Evolutionary conservation across 2,888 invertebrate species (phyloP).

Genomic region (Argyresthia goedartella): DNA sequence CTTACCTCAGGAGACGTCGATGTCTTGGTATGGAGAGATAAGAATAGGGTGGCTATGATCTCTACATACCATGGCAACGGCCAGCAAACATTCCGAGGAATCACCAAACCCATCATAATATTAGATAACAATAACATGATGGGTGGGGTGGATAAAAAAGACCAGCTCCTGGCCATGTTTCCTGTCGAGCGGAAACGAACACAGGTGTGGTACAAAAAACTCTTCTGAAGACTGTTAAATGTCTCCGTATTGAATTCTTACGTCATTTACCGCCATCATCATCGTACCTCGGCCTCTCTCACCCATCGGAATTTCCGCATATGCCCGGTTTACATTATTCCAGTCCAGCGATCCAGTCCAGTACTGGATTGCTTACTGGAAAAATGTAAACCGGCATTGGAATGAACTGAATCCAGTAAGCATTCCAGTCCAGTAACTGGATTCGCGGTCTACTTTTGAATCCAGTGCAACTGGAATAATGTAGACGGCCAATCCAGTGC

Average conservation of each 20-base stretch:
- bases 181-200: slow-evolving; percentile 17
- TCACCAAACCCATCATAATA: slow-evolving; percentile 13
- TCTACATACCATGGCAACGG: slow-evolving; percentile 5
- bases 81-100: neutral
- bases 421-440: no score
- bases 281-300: neutral
- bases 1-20: slow-evolving; percentile 11
- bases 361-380: no score
- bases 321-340: no score
- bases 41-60: slow-evolving; percentile 2
- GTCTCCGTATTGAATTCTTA: neutral
- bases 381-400: no score
- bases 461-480: no score
- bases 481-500: no score
- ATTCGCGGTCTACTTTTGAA: no score
- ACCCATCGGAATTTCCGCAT: no score
- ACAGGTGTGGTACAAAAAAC: slow-evolving; percentile 16
- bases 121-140: slow-evolving; percentile 13
- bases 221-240: neutral
- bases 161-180: slow-evolving; percentile 16
- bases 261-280: neutral
- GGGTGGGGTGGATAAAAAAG: slow-evolving; percentile 14
- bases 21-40: slow-evolving; percentile 29
- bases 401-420: no score
- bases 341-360: no score